phyloP scores from a whole-genome alignment of 64 coral and sea anemone species.

The Stichodactyla helianthus region DNA sequence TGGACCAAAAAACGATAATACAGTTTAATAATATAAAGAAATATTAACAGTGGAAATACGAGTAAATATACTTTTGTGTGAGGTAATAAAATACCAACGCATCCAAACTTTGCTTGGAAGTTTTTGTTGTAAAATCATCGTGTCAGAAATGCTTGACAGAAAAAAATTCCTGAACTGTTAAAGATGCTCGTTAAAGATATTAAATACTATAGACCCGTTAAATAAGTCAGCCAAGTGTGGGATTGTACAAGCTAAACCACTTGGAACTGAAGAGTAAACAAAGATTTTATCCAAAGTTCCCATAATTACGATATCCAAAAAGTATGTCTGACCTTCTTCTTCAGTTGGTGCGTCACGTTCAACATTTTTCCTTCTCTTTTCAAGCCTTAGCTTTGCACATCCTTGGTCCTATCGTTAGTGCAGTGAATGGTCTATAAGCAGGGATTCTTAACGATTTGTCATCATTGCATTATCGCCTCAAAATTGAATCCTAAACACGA shows the following conservation, averaged over 20 bases:
- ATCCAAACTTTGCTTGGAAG: background rate
- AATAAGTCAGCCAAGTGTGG: background rate
- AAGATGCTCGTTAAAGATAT: background rate
- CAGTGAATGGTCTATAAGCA: background rate
- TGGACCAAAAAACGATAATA: background rate
- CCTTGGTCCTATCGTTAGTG: background rate
- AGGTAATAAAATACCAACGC: background rate
- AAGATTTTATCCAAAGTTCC: background rate
- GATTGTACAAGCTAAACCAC: constrained; percentile 4
- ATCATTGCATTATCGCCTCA: constrained; percentile 21
- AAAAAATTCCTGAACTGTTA: background rate
- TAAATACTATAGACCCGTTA: background rate
- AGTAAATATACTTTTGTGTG: background rate
- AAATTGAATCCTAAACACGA: constrained; percentile 11
- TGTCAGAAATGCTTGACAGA: background rate
- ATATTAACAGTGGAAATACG: background rate
- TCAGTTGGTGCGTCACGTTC: constrained; percentile 78
- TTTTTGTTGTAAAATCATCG: background rate
- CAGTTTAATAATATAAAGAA: background rate
- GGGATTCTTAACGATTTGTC: background rate
- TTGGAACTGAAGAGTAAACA: constrained; percentile 26
- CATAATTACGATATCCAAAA: background rate
- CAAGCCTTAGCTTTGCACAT: background rate
- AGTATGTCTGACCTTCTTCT: constrained; percentile 65
- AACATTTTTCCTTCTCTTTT: constrained; percentile 48